Evolutionary conservation across 64 coral and sea anemone genomes (phyloP), one percentile per base, ranked within the genome.

Genomic region (Montipora capricornis): DNA sequence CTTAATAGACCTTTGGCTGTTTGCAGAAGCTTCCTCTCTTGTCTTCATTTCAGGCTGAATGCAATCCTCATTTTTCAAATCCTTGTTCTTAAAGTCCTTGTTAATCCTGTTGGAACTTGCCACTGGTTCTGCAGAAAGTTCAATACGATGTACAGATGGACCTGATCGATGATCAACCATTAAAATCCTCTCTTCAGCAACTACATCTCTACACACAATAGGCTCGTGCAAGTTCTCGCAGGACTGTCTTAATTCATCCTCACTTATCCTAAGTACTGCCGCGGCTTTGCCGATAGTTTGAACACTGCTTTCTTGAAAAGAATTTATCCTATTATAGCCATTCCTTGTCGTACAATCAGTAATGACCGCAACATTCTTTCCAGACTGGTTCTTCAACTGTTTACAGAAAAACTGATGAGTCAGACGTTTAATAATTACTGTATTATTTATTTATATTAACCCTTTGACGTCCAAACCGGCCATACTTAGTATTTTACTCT

Each of bases 221-320:
- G 26, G 20, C 67, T 86, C 45, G 8, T 73, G 82, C 19, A 86
- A 49, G 66, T 86, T 22, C 3, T 71, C 45, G 22, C 15, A 86
- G 4, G 82, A 86, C 66, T 51, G 70, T 71, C 64, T 47, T 50
- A 86, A 50, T 71, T 86, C 64, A 73, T 2, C 46, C 19, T 86
- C 82, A 50, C 19, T 86, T 20, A 86, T 86, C 68, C 82, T 86
- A 44, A 86, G 60, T 47, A 86, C 82, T 49, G 66, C 49, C 16
- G 51, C 44, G 24, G 82, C 45, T 49, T 86, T 86, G 64, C 44
- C 50, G 19, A 5, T 73, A 8, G 0, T 51, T 71, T 71, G 82
- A 11, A 9, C 19, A 7, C 11, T 49, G 7, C 66, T 71, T 71
- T 86, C 66, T 22, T 15, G 59, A 5, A 71, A 0, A 3, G 64